Conservation (phyloP, 2,797 vertebrate genomes). For the Psittacula derbiana region DNA sequence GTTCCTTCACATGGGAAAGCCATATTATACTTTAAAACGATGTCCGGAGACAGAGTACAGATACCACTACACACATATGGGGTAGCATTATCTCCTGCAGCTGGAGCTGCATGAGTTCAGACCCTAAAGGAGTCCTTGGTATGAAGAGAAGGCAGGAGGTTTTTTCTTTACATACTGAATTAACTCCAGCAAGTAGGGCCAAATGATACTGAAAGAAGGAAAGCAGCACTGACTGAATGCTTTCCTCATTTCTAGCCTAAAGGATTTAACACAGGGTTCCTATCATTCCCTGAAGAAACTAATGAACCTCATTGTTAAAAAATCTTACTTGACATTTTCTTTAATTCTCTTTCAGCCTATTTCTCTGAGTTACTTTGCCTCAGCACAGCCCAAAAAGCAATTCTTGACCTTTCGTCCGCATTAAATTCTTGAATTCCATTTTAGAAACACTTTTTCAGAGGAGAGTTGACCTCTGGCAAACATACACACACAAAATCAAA, state of each 20-base stretch:
- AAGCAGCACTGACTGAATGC: not conserved
- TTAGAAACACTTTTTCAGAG: not conserved
- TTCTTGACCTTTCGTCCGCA: slow-evolving; percentile 11
- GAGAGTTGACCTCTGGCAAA: slow-evolving; percentile 12
- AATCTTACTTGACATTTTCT: slow-evolving; percentile 50
- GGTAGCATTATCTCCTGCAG: not conserved
- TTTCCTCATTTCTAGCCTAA: not conserved
- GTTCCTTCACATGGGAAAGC: not conserved
- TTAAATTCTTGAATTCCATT: slow-evolving; percentile 34
- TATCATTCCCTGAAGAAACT: not conserved
- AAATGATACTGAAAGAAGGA: not conserved
- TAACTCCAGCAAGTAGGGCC: not conserved
- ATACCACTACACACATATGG: rapidly evolving
- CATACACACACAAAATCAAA: not conserved
- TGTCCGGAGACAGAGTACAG: not conserved
- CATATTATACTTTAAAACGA: not conserved
- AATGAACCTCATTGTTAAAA: slow-evolving; percentile 21
- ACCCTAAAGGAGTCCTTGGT: not conserved
- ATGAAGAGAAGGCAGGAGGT: not conserved
- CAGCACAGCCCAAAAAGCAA: not conserved
- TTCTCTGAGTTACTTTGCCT: slow-evolving; percentile 17
- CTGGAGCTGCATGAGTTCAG: not conserved
- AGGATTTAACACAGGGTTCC: not conserved
- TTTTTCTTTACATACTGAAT: not conserved
- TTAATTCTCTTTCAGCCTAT: slow-evolving; percentile 25